A percentile compares a stretch with the other conserved stretches of the same genome.
Evolutionary conservation across 2,797 vertebrate genomes (phyloP).

Genomic region (Astyanax mexicanus): DNA sequence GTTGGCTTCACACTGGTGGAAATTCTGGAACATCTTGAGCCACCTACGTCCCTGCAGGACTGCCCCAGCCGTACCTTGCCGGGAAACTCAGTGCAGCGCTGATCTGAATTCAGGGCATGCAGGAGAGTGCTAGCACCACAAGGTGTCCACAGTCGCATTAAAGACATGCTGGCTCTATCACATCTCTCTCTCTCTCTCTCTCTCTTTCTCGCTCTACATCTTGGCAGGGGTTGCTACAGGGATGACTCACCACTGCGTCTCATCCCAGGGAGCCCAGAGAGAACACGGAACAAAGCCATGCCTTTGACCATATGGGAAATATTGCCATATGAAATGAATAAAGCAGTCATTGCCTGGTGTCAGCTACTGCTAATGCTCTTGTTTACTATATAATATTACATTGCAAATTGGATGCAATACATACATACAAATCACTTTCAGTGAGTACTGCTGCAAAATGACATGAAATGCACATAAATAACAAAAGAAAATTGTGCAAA

Average conservation of each 20-base stretch:
- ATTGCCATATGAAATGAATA: neutral
- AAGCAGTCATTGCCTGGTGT: neutral
- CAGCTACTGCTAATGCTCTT: neutral
- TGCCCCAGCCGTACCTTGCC: conserved; percentile 13
- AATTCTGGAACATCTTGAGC: conserved; percentile 35
- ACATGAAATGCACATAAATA: too few species aligned
- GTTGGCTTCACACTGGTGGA: conserved; percentile 34
- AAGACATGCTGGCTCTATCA: neutral
- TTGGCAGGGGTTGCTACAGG: neutral
- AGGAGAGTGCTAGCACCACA: neutral
- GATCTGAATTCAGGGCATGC: conserved; percentile 19
- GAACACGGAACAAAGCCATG: neutral
- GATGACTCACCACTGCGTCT: conserved; percentile 38
- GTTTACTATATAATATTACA: neutral
- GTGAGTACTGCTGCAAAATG: too few species aligned
- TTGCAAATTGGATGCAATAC: neutral
- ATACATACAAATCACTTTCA: neutral
- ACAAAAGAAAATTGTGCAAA: too few species aligned
- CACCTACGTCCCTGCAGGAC: conserved; percentile 11
- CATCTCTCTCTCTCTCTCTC: neutral
- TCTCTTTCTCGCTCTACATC: conserved; percentile 4
- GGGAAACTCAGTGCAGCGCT: conserved; percentile 10
- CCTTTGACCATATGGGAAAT: neutral
- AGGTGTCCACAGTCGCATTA: neutral
- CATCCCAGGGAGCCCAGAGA: conserved; percentile 17